phyloP scores from a whole-genome alignment of 2,113 vertebrate species.

The Eonycteris spelaea region DNA sequence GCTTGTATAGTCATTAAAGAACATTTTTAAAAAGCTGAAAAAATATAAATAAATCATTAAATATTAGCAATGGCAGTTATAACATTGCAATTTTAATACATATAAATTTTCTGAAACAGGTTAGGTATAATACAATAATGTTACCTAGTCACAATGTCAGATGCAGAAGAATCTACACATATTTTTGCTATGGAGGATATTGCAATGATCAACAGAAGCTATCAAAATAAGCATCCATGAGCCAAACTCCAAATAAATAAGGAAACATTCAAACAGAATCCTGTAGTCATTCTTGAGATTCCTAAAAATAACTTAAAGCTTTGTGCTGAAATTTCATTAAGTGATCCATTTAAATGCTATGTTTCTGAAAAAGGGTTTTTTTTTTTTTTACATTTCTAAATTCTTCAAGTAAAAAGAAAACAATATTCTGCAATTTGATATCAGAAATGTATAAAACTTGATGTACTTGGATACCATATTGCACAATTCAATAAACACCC shows the following conservation, averaged over 20 bases:
- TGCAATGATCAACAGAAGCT: background rate
- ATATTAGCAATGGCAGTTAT: background rate
- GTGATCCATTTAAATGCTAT: background rate
- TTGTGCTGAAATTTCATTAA: background rate
- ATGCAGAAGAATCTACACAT: background rate
- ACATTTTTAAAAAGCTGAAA: background rate
- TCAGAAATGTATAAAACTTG: constrained; percentile 21
- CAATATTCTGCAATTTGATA: background rate
- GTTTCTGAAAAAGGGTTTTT: background rate
- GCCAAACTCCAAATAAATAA: background rate
- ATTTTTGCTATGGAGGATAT: background rate
- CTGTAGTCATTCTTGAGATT: background rate
- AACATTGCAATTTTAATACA: background rate
- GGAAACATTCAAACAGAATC: background rate
- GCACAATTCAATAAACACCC: background rate
- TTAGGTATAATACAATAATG: background rate
- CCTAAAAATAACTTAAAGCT: background rate
- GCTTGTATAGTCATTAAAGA: background rate
- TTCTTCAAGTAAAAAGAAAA: background rate
- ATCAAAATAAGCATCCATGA: background rate
- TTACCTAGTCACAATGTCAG: background rate
- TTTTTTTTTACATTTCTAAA: background rate
- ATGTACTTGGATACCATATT: background rate
- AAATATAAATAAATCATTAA: background rate
- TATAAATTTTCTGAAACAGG: background rate